A percentile compares a stretch with the other conserved stretches of the same genome.
Evolutionary conservation across 53 echinoderm and acorn worm genomes (phyloP).

Genomic region (Mesocentrotus franciscanus): DNA sequence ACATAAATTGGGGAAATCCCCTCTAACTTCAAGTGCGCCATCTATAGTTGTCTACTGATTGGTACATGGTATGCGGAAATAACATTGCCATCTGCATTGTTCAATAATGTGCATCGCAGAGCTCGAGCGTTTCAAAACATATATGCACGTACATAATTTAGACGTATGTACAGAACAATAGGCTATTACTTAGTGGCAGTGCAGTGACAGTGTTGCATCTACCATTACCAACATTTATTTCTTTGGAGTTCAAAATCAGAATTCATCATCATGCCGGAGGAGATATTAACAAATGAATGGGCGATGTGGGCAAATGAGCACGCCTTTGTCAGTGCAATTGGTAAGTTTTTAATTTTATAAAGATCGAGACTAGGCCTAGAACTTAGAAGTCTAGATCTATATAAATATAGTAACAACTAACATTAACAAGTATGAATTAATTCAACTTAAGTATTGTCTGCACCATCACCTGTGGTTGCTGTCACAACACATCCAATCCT

Average conservation of each 20-base stretch:
- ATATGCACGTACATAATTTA: too few relatives aligned
- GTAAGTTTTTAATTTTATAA: slow-evolving; percentile 81
- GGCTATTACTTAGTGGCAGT: too few relatives aligned
- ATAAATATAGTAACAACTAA: background rate
- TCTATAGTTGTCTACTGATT: background rate
- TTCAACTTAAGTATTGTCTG: too few relatives aligned
- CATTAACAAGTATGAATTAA: too few relatives aligned
- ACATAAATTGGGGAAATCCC: background rate
- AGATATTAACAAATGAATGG: slow-evolving; percentile 77
- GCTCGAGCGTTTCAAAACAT: too few relatives aligned
- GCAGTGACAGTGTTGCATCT: too few relatives aligned
- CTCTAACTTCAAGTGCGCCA: background rate
- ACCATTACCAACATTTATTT: too few relatives aligned
- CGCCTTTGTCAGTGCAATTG: slow-evolving; percentile 86
- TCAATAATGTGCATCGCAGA: background rate
- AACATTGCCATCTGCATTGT: background rate
- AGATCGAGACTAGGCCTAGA: too few relatives aligned
- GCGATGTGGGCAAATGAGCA: slow-evolving; percentile 99
- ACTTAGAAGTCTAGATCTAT: too few relatives aligned
- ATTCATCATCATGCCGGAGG: slow-evolving; percentile 26
- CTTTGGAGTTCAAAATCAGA: background rate
- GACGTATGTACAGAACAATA: too few relatives aligned
- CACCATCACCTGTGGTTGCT: too few relatives aligned
- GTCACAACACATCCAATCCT: too few relatives aligned
- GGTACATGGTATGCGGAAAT: slow-evolving; percentile 44